A percentile compares a stretch with the other conserved stretches of the same genome.
These are phyloP conservation scores for Tauraco erythrolophus DNA, from an alignment of 2,113 vertebrate species.

Conservation along the genomic window DNA sequence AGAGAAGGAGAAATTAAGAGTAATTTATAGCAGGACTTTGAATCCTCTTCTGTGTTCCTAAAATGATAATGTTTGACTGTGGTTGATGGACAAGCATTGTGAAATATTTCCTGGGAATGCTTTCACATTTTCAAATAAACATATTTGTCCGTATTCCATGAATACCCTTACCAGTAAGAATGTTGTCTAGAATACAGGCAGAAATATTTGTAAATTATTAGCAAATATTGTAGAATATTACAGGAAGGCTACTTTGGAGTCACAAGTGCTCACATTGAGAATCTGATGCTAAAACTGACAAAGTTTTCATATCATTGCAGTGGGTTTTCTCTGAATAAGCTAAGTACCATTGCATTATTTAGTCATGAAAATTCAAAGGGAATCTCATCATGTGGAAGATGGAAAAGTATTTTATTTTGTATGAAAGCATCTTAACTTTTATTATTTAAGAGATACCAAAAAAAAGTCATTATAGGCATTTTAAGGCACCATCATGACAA, in stretches of 20 bases:
- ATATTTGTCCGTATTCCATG: fast-evolving
- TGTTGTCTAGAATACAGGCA: neutral
- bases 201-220: neutral
- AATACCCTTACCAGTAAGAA: neutral
- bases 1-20: neutral
- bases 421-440: neutral
- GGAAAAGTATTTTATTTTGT: neutral
- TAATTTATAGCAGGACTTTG: neutral
- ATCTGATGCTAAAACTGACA: neutral
- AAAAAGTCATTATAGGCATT: neutral
- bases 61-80: neutral
- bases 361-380: neutral
- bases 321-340: neutral
- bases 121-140: neutral
- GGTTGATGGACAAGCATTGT: neutral
- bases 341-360: neutral
- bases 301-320: neutral
- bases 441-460: neutral
- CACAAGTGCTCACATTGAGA: neutral
- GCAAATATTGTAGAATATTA: neutral
- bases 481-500: neutral
- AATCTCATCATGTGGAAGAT: neutral
- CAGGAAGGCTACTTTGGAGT: neutral
- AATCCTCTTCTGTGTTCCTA: neutral
- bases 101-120: neutral